Evolutionary conservation across 2,113 vertebrate genomes (phyloP).

Genomic region (Datnioides undecimradiatus): DNA sequence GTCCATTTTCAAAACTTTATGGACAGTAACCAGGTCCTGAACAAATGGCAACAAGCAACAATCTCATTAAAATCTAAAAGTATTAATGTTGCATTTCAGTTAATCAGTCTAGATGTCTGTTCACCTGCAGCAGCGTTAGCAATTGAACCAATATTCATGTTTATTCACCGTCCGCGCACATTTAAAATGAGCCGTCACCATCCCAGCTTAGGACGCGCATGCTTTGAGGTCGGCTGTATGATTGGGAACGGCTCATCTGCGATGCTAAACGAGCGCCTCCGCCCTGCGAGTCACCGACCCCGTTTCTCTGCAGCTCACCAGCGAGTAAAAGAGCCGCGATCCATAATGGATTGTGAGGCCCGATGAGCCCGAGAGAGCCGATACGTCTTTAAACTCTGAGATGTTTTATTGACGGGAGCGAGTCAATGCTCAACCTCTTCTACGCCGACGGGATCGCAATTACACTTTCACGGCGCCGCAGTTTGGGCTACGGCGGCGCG

Average conservation of each 20-base stretch:
- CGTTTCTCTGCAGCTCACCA: slow-evolving; percentile 38
- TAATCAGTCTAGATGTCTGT: neutral
- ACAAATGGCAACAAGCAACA: no score
- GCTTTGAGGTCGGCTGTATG: neutral
- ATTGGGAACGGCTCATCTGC: slow-evolving; percentile 28
- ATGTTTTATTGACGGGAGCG: slow-evolving; percentile 78
- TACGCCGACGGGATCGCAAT: slow-evolving; percentile 63
- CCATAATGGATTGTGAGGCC: slow-evolving; percentile 66
- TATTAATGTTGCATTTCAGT: no score
- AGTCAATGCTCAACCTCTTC: slow-evolving; percentile 75
- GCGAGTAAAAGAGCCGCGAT: slow-evolving; percentile 53
- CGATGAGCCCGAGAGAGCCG: slow-evolving; percentile 58
- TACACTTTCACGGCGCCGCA: slow-evolving; percentile 62
- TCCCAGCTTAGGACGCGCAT: neutral
- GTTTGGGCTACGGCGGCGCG: slow-evolving; percentile 53
- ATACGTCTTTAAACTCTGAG: slow-evolving; percentile 65
- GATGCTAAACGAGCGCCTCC: slow-evolving; percentile 30
- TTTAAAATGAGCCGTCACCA: neutral
- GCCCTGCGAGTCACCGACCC: slow-evolving; percentile 28
- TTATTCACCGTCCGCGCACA: no score
- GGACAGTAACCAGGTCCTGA: no score
- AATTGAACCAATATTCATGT: no score
- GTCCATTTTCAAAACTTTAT: no score
- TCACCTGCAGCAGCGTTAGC: no score
- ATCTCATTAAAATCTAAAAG: no score